Percentiles rank a stretch among this genome's conserved stretches.
These are phyloP conservation scores for Acanthornis magna DNA, from an alignment of 2,797 vertebrate species.

Conservation along the genomic window DNA sequence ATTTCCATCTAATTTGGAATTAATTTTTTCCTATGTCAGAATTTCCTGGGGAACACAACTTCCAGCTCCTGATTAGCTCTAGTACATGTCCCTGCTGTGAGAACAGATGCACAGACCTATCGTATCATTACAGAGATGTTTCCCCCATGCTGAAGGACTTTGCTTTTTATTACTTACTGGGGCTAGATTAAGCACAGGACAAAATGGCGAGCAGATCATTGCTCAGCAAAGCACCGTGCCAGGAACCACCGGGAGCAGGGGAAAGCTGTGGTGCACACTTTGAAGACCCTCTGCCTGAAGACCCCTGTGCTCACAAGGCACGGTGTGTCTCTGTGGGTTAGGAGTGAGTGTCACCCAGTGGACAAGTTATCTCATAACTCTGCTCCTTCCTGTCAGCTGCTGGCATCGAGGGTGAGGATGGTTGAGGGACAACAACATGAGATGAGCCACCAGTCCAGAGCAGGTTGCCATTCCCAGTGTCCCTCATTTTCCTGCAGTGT, in stretches of 20 bases:
- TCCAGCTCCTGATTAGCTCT: constrained; percentile 66
- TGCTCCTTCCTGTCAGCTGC: not conserved
- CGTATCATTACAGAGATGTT: constrained; percentile 61
- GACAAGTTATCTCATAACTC: not conserved
- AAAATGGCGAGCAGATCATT: constrained; percentile 54
- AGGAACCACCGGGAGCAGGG: not conserved
- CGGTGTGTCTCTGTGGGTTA: not conserved
- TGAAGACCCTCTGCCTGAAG: not conserved
- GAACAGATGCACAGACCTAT: constrained; percentile 67
- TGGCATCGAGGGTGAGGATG: not conserved
- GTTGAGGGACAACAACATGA: accelerated
- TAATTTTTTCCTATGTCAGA: constrained; percentile 53
- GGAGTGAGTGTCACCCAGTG: constrained; percentile 1
- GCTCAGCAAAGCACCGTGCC: not conserved
- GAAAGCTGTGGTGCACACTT: not conserved
- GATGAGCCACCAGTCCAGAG: not conserved
- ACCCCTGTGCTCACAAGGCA: not conserved
- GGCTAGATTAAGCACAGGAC: constrained; percentile 66
- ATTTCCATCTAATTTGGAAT: constrained; percentile 65
- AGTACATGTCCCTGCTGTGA: constrained; percentile 58
- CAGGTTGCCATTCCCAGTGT: not conserved
- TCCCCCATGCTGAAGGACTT: constrained; percentile 68
- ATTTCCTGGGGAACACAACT: constrained; percentile 64
- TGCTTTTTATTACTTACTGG: constrained; percentile 64
- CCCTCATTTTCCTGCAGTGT: not conserved